Base-by-base conservation (phyloP, 2,888 invertebrate genomes). In the Koerneria pararmatus region DNA sequence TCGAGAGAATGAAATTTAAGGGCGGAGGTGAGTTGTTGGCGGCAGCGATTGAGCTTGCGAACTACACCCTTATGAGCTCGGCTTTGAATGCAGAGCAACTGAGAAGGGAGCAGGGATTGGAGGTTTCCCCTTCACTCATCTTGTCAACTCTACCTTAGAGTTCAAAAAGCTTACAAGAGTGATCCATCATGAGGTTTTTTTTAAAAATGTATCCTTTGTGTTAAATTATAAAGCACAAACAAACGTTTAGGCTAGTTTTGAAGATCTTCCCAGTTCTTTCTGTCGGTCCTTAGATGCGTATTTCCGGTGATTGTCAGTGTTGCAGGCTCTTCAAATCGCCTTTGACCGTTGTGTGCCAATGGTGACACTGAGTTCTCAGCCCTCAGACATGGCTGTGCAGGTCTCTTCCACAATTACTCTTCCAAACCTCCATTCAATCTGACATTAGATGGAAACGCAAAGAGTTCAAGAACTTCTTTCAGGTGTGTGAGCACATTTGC, bases 21-120 rank as follows among this genome's bases (percentile, higher is more conserved):
- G 76, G 79, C 29, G 76, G 78, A 83, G 65, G 86, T 1, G 91
- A 91, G 32, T 85, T 98, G 48, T 85, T 99, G 74, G 90, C 92
- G 0, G 92, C 95, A 24, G 94, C 97, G 3, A 91, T 91, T 73
- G 93, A 95, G 85, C 88, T 98, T 35, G 93, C 94, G 61, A 95
- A 93, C 85, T 93, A 95, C 82, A 98, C 97, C 0, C 92, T 98
- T 3, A 89, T 91, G 77, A 95, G 95, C 85, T 95, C 95, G 0
- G 91, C 95, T 15, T 86, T 99, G 51, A 99, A 98, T 85, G 98
- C 97, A 0, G 97, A 99, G 86, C 97, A 99, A 85, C 86, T 98
- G 73, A 87, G 97, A 64, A 86, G 98, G 63, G 97, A 98, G 85
- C 90, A 91, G 67, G 97, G 97, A 0, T 87, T 97, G 69, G 91